Conservation (phyloP, 2,797 vertebrate species). For the Peromyscus aztecus region DNA sequence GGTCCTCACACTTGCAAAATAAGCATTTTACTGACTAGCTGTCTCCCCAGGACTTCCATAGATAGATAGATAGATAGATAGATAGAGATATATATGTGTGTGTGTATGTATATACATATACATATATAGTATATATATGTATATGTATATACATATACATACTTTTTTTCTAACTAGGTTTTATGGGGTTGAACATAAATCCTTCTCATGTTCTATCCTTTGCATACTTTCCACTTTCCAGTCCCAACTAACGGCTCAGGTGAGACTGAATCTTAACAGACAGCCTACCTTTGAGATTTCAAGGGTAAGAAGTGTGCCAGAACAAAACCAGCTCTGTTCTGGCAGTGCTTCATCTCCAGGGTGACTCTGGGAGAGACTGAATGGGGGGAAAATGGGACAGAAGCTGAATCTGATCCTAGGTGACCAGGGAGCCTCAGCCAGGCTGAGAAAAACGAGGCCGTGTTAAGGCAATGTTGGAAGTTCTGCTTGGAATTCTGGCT, state of each 20-base stretch:
- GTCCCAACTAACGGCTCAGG: slow-evolving; percentile 8
- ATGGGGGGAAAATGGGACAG: neutral
- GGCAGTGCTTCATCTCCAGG: slow-evolving; percentile 35
- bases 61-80: too few relatives aligned
- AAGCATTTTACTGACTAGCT: neutral
- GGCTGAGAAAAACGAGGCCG: neutral
- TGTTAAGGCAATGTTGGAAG: neutral
- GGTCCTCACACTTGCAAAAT: neutral
- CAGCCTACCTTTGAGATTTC: slow-evolving; percentile 62
- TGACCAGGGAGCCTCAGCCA: neutral
- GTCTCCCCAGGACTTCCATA: neutral
- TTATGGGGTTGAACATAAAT: slow-evolving; percentile 68
- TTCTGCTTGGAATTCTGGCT: neutral
- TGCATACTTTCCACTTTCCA: slow-evolving; percentile 33
- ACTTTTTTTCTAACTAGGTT: slow-evolving; percentile 71
- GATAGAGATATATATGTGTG: too few relatives aligned
- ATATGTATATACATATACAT: too few relatives aligned
- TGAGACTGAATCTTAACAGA: slow-evolving; percentile 61
- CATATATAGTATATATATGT: too few relatives aligned
- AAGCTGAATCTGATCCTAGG: neutral
- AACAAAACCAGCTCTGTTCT: slow-evolving; percentile 64
- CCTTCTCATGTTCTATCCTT: slow-evolving; percentile 51
- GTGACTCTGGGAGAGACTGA: neutral
- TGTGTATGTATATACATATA: too few relatives aligned
- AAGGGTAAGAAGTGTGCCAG: slow-evolving; percentile 45